Percentiles rank a stretch among this genome's conserved stretches.
These are phyloP conservation scores for Polyergus mexicanus DNA, from an alignment of 1,140 invertebrate species.

Conservation along the genomic window DNA sequence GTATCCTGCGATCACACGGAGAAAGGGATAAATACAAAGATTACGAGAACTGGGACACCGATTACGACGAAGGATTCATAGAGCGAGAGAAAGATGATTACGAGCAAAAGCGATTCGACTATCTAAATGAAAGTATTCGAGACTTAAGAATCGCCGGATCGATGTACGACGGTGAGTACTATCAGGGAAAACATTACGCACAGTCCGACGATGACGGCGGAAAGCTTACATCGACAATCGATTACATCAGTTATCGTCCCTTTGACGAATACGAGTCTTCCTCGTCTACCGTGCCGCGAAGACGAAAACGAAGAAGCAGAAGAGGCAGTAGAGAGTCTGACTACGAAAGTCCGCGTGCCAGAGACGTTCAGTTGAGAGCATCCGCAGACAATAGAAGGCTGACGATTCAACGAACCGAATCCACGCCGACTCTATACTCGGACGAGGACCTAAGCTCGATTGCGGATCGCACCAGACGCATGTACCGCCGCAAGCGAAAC, in stretches of 20 bases:
- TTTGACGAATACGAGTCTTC: conserved; percentile 73
- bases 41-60: conserved; percentile 74
- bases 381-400: conserved; percentile 72
- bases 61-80: conserved; percentile 69
- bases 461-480: conserved; percentile 68
- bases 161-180: conserved; percentile 60
- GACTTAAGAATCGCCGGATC: conserved; percentile 11
- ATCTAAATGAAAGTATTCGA: conserved; percentile 28
- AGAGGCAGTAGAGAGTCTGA: conserved; percentile 69
- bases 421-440: conserved; percentile 80
- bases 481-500: conserved; percentile 78
- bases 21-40: conserved; percentile 67
- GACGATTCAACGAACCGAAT: conserved; percentile 79
- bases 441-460: conserved; percentile 78
- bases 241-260: conserved; percentile 73
- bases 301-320: conserved; percentile 68
- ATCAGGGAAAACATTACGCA: conserved; percentile 58
- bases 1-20: conserved; percentile 1
- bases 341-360: conserved; percentile 75
- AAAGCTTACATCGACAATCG: conserved; percentile 52
- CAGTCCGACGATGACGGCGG: conserved; percentile 67
- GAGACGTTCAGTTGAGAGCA: conserved; percentile 66
- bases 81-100: conserved; percentile 65
- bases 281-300: conserved; percentile 41
- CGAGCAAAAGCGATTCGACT: conserved; percentile 39